Percentiles rank a stretch among this genome's conserved stretches.
These are phyloP conservation scores for Matsumyia berberina DNA, from an alignment of 2,888 invertebrate species.

Conservation along the genomic window DNA sequence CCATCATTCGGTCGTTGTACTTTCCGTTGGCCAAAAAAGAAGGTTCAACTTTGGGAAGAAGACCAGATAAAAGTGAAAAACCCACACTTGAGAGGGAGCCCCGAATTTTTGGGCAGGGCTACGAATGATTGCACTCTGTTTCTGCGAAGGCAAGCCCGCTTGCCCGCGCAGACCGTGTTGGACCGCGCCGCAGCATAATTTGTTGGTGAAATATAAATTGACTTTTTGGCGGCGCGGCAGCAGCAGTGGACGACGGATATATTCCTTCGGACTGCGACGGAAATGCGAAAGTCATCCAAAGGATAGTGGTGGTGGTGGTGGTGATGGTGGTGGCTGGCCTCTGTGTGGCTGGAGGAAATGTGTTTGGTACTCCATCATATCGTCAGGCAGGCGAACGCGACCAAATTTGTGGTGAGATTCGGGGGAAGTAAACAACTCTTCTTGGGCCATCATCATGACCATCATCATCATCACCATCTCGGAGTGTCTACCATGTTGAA, in stretches of 20 bases:
- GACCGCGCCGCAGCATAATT: slow-evolving; percentile 68
- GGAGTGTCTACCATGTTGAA: slow-evolving; percentile 60
- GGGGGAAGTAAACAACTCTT: slow-evolving; percentile 54
- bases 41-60: slow-evolving; percentile 26
- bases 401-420: slow-evolving; percentile 58
- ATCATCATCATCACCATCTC: slow-evolving; percentile 53
- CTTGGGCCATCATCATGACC: slow-evolving; percentile 60
- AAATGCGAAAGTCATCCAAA: slow-evolving; percentile 68
- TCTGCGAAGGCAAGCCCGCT: slow-evolving; percentile 66
- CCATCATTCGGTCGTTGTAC: slow-evolving; percentile 70
- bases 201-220: slow-evolving; percentile 76
- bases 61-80: slow-evolving; percentile 43
- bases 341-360: slow-evolving; percentile 50
- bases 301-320: slow-evolving; percentile 22
- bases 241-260: slow-evolving; percentile 23
- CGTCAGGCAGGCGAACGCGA: slow-evolving; percentile 73
- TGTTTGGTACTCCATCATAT: slow-evolving; percentile 74
- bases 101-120: slow-evolving; percentile 73
- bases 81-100: slow-evolving; percentile 67
- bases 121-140: slow-evolving; percentile 74
- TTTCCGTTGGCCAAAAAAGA: slow-evolving; percentile 46
- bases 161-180: slow-evolving; percentile 50
- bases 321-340: no score
- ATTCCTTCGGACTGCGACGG: slow-evolving; percentile 54
- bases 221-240: slow-evolving; percentile 60